A percentile compares a stretch with the other conserved stretches of the same genome.
These are phyloP conservation scores for Xanthia icteritia DNA, from an alignment of 2,888 invertebrate genomes.

Conservation along the genomic window DNA sequence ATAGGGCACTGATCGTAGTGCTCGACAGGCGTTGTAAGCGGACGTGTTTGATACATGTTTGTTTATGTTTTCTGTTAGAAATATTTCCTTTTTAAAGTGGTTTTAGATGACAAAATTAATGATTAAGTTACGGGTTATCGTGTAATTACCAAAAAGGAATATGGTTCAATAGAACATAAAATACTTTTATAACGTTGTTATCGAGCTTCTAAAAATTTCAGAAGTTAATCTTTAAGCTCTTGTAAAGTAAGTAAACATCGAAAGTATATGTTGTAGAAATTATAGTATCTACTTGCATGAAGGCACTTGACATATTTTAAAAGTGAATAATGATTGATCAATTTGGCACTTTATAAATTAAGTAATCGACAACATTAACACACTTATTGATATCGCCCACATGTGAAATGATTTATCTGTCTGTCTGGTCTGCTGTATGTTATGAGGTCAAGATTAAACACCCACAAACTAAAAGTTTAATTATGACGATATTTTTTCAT, in stretches of 20 bases:
- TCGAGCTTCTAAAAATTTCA: neutral
- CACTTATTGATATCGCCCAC: slow-evolving; percentile 60
- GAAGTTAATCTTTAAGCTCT: neutral
- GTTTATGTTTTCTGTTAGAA: neutral
- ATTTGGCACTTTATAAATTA: slow-evolving; percentile 31
- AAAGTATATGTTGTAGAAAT: neutral
- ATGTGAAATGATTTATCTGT: slow-evolving; percentile 53
- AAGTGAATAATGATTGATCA: slow-evolving; percentile 40
- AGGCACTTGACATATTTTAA: slow-evolving; percentile 24
- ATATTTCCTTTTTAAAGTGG: neutral
- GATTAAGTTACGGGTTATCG: too few relatives aligned
- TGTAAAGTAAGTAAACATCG: neutral
- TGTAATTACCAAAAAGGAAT: neutral
- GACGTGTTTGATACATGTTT: slow-evolving; percentile 62
- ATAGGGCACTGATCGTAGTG: slow-evolving; percentile 29
- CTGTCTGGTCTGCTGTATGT: slow-evolving; percentile 48
- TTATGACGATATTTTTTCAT: slow-evolving; percentile 25
- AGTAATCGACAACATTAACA: slow-evolving; percentile 61
- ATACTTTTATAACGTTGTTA: neutral
- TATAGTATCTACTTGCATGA: neutral
- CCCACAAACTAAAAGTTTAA: slow-evolving; percentile 43
- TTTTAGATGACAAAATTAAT: neutral
- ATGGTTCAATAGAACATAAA: neutral
- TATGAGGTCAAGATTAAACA: slow-evolving; percentile 59
- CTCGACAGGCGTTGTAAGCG: slow-evolving; percentile 64